Base-by-base conservation (phyloP, 2,113 vertebrate species). In the Pyxicephalus adspersus region DNA sequence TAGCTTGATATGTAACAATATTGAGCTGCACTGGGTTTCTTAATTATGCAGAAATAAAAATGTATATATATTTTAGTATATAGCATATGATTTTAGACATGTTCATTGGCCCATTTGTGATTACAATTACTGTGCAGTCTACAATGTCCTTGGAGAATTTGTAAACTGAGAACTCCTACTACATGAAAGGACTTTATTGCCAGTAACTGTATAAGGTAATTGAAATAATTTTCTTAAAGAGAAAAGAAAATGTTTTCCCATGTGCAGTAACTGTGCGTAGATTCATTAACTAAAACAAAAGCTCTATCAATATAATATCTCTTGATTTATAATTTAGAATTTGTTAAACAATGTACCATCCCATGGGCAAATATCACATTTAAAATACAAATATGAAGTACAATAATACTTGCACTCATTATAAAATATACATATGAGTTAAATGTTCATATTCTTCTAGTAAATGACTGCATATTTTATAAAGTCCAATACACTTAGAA, bases 171-270 rank as follows among this genome's bases (percentile, higher is more conserved):
- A 77, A 77, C 63, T 66, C 51, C 67, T 52, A 38, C 67, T 54
- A 70, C 45, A 51, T 77, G 45, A 77, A 77, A 77, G 63, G 55
- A 5, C 66, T 55, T 65, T 77, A 31, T 55, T 77, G 63, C 76
- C 76, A 77, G 76, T 77, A 66, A 77, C 63, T 66, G 50, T 66
- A 28, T 66, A 77, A 77, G 76, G 76, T 77, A 77, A 77, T 77
- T 63, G 19, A 55, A 29, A 66, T 77, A 66, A 66, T 77, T 77
- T 77, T 55, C 63, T 77, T 77, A 77, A 77, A 77, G 61, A 64
- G 75, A 77, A 77, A 77, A 66, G 50, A 55, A 60, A 77, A 66
- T 65, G 61, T 77, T 65, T 77, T 77, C 63, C 76, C 76, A 52
- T 38, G 76, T 77, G 76, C 63, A 66, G 65, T 77, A 66, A 66